phyloP scores from a whole-genome alignment of 1,140 invertebrate genomes.

The Brachystomella parvula region DNA sequence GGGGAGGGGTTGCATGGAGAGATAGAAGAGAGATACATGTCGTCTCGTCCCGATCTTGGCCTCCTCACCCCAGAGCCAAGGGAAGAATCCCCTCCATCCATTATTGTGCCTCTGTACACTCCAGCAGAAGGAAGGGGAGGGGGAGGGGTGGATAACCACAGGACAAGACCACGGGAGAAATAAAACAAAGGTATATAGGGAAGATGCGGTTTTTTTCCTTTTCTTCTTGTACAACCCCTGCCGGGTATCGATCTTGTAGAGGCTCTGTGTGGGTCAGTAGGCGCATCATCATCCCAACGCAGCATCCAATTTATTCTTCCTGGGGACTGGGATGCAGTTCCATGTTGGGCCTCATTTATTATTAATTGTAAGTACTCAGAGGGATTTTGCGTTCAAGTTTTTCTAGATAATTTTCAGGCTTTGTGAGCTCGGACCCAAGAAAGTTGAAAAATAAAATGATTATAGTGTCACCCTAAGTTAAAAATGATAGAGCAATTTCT shows the following conservation, averaged over 20 bases:
- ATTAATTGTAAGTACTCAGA: not conserved
- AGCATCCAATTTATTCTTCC: conserved; percentile 5
- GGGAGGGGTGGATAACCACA: not conserved
- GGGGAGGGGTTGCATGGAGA: not conserved
- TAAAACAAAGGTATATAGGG: conserved; percentile 1
- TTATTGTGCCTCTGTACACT: not conserved
- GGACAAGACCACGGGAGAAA: too few relatives aligned
- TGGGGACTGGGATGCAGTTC: not conserved
- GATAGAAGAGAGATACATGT: not conserved
- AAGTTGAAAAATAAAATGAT: conserved; percentile 11
- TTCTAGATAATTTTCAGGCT: too few relatives aligned
- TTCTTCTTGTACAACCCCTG: not conserved
- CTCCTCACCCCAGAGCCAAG: not conserved
- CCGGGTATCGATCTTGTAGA: conserved; percentile 7
- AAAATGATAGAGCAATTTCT: conserved; percentile 10
- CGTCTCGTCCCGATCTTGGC: not conserved
- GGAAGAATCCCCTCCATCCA: not conserved
- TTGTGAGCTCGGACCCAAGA: too few relatives aligned
- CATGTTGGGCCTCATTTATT: not conserved
- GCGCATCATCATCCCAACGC: conserved; percentile 13
- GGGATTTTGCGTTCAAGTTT: too few relatives aligned
- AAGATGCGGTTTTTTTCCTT: not conserved
- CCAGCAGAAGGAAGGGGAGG: not conserved
- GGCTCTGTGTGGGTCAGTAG: conserved; percentile 14
- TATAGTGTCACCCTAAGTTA: conserved; percentile 6